Conservation (phyloP, 2,888 invertebrate genomes). For the Cataglyphis cursor region DNA sequence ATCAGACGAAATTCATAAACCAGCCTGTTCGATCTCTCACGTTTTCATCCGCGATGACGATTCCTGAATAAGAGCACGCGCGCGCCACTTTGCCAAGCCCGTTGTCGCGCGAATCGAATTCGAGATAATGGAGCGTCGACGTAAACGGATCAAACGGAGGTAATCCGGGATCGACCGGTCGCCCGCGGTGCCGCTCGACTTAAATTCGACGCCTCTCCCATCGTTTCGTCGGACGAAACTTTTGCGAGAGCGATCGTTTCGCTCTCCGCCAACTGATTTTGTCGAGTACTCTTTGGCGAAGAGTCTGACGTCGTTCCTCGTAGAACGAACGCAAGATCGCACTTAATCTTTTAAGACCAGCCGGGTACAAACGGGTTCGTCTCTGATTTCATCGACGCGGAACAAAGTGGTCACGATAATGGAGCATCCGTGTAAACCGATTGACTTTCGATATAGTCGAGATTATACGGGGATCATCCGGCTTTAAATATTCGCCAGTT, state of each 20-base stretch:
- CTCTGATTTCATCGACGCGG: constrained; percentile 5
- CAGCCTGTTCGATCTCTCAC: constrained; percentile 49
- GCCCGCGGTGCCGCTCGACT: constrained; percentile 45
- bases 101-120: constrained; percentile 55
- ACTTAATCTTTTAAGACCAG: constrained; percentile 48
- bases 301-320: constrained; percentile 12
- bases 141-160: constrained; percentile 60
- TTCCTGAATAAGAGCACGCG: background rate
- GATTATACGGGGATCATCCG: constrained; percentile 20
- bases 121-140: constrained; percentile 65
- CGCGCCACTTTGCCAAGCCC: constrained; percentile 38
- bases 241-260: constrained; percentile 11
- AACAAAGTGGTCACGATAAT: constrained; percentile 61
- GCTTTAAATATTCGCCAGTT: constrained; percentile 60
- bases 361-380: constrained; percentile 9
- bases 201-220: constrained; percentile 47
- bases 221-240: constrained; percentile 20
- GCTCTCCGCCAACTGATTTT: constrained; percentile 30
- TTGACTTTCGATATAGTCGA: constrained; percentile 63
- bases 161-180: constrained; percentile 63
- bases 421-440: constrained; percentile 67
- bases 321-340: constrained; percentile 34
- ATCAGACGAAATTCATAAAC: constrained; percentile 38
- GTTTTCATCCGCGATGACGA: constrained; percentile 22
- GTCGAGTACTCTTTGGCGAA: constrained; percentile 23